Conservation (phyloP, 2,888 invertebrate genomes). For the Torymus auratus region DNA sequence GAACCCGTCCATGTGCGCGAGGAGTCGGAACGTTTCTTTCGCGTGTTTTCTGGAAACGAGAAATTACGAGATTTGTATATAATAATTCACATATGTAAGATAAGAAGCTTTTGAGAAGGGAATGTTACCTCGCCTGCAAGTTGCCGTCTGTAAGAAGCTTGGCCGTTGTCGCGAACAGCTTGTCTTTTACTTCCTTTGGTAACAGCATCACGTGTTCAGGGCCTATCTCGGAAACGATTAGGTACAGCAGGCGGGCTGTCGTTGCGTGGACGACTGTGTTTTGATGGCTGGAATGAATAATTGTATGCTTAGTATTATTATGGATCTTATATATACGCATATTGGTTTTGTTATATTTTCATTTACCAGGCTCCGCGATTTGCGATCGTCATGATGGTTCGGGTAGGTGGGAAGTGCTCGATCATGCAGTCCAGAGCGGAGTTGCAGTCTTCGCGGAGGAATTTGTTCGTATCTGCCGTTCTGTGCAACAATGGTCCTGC, state of each 20-base stretch:
- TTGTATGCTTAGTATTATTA: too few relatives aligned
- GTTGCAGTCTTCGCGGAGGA: conserved; percentile 92
- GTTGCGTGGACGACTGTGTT: conserved; percentile 92
- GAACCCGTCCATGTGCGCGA: conserved; percentile 87
- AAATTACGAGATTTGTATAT: not conserved
- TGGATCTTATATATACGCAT: too few relatives aligned
- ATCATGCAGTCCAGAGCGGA: conserved; percentile 89
- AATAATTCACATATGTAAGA: not conserved
- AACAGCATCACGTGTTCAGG: conserved; percentile 85
- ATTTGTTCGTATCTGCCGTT: conserved; percentile 95
- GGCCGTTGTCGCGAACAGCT: conserved; percentile 88
- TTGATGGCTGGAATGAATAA: conserved; percentile 81
- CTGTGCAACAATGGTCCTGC: conserved; percentile 89
- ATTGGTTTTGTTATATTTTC: not conserved
- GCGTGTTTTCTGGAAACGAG: conserved; percentile 81
- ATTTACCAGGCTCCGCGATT: conserved; percentile 82
- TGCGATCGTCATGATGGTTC: conserved; percentile 83
- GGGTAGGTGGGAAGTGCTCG: conserved; percentile 84
- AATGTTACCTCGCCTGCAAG: conserved; percentile 85
- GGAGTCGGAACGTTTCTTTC: conserved; percentile 85
- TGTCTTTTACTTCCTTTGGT: conserved; percentile 87
- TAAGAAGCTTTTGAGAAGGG: not conserved
- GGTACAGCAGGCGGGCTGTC: conserved; percentile 86
- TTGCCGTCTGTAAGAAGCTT: conserved; percentile 91
- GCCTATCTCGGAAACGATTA: conserved; percentile 86